These are phyloP conservation scores for Philotrypesis tridentata DNA, from an alignment of 1,140 invertebrate genomes.

Conservation along the genomic window DNA sequence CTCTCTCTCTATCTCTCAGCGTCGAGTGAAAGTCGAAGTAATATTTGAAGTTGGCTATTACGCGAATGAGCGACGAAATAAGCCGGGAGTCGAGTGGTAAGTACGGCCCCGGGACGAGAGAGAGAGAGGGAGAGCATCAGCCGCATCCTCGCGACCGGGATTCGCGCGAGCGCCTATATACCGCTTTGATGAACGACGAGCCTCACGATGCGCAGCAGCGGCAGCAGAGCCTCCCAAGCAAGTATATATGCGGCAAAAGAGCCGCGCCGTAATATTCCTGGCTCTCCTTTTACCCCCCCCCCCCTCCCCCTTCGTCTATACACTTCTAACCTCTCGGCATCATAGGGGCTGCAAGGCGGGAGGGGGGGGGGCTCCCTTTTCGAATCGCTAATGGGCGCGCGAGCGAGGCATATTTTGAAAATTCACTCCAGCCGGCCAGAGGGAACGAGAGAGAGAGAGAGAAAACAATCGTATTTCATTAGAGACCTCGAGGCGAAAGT, in stretches of 20 bases:
- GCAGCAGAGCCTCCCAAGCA: too few relatives aligned
- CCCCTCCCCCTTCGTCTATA: too few relatives aligned
- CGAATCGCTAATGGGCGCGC: slow-evolving; percentile 62
- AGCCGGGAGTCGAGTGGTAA: slow-evolving; percentile 54
- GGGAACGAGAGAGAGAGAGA: background rate
- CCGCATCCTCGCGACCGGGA: slow-evolving; percentile 43
- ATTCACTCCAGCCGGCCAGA: too few relatives aligned
- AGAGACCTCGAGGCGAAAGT: background rate
- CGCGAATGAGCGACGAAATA: slow-evolving; percentile 57
- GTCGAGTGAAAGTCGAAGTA: slow-evolving; percentile 49
- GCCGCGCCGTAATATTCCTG: slow-evolving; percentile 57
- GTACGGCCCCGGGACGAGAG: slow-evolving; percentile 44
- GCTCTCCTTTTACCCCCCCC: slow-evolving; percentile 19
- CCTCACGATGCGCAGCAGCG: too few relatives aligned
- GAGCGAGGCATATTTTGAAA: background rate
- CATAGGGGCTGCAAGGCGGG: too few relatives aligned
- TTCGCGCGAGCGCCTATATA: background rate
- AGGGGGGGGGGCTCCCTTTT: slow-evolving; percentile 52
- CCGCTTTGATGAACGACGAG: slow-evolving; percentile 66
- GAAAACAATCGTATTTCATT: background rate
- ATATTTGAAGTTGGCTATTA: slow-evolving; percentile 59
- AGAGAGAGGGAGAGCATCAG: too few relatives aligned
- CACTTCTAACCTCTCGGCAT: slow-evolving; percentile 15
- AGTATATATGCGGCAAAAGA: slow-evolving; percentile 65
- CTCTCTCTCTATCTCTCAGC: too few relatives aligned